A percentile compares a stretch with the other conserved stretches of the same genome.
These are phyloP conservation scores for Monochamus alternatus DNA, from an alignment of 2,888 invertebrate genomes.

Conservation along the genomic window DNA sequence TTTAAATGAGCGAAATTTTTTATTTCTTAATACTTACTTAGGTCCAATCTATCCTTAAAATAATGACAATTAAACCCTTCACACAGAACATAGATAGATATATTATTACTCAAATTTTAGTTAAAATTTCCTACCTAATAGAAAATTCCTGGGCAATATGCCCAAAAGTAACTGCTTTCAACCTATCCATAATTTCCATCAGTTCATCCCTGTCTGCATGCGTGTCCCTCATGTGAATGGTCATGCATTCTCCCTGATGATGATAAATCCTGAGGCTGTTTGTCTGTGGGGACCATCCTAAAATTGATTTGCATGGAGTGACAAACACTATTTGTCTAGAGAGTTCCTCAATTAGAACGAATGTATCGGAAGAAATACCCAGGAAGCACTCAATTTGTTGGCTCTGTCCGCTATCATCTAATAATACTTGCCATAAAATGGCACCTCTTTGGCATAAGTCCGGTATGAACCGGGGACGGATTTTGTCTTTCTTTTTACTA, in stretches of 20 bases:
- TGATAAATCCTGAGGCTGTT: constrained; percentile 87
- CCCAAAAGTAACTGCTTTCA: constrained; percentile 86
- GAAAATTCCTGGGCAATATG: constrained; percentile 86
- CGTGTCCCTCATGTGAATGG: constrained; percentile 82
- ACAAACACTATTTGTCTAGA: constrained; percentile 89
- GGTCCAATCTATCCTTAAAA: too few relatives aligned
- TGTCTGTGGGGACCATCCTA: constrained; percentile 76
- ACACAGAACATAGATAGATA: too few relatives aligned
- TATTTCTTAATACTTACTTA: too few relatives aligned
- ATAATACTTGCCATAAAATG: constrained; percentile 86
- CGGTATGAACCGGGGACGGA: constrained; percentile 81
- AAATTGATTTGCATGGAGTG: constrained; percentile 86
- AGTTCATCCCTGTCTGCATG: constrained; percentile 80
- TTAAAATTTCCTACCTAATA: constrained; percentile 71
- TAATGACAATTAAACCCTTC: too few relatives aligned
- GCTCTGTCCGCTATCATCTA: constrained; percentile 80
- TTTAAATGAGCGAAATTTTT: too few relatives aligned
- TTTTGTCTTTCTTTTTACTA: constrained; percentile 82
- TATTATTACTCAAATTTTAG: too few relatives aligned
- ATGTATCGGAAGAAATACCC: constrained; percentile 89
- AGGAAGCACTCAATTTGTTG: constrained; percentile 66
- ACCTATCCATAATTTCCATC: constrained; percentile 85
- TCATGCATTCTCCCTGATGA: constrained; percentile 94
- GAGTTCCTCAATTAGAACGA: constrained; percentile 89
- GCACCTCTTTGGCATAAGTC: constrained; percentile 85